Evolutionary conservation across 1,140 invertebrate genomes (phyloP).

Genomic region (Ladona fulva): DNA sequence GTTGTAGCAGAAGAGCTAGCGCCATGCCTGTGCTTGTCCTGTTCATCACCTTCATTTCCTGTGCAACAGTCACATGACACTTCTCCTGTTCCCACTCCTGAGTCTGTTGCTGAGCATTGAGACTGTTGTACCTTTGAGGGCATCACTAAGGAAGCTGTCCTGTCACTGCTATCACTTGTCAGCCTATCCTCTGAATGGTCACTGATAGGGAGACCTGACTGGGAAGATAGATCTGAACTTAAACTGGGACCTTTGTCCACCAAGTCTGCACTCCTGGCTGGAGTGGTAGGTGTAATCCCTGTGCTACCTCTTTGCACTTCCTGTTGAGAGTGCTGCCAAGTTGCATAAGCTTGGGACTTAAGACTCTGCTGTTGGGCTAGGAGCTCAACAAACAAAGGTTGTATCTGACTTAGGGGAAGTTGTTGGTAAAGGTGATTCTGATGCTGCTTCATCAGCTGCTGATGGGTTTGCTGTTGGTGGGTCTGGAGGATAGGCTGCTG

Average conservation of each 20-base stretch:
- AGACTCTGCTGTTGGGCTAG: not conserved
- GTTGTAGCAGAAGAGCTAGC: not conserved
- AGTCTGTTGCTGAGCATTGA: conserved; percentile 10
- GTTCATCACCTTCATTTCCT: conserved; percentile 23
- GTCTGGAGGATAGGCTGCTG: not conserved
- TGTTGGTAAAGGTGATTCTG: not conserved
- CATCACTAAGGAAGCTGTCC: not conserved
- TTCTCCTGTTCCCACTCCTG: conserved; percentile 17
- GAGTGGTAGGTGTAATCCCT: not conserved
- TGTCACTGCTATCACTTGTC: not conserved
- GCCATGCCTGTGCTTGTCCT: not conserved
- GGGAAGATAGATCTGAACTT: not conserved
- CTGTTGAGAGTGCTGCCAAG: not conserved
- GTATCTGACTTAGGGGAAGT: not conserved
- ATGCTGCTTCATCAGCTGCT: conserved; percentile 1
- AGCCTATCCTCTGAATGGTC: not conserved
- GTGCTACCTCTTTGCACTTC: not conserved
- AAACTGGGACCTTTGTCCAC: not conserved
- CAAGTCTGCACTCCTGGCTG: not conserved
- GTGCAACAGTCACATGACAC: conserved; percentile 23
- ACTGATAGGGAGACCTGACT: not conserved
- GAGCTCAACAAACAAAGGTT: not conserved
- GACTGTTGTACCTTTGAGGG: not conserved
- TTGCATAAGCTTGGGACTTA: not conserved
- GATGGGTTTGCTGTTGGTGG: not conserved